Base-by-base conservation (phyloP, 2,113 vertebrate genomes). In the Verasper variegatus region DNA sequence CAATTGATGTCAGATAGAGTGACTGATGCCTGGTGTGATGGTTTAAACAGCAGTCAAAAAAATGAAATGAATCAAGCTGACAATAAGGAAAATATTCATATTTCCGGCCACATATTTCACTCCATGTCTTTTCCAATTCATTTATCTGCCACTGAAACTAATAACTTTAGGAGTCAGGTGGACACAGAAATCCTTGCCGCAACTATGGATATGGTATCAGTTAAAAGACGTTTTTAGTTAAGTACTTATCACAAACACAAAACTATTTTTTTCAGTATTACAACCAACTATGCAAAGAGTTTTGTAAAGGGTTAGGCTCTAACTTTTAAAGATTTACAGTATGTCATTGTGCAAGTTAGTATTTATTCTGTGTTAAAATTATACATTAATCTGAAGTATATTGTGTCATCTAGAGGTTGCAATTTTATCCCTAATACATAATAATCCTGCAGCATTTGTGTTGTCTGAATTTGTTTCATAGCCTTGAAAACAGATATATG, bases 1-100 rank as follows among this genome's bases (percentile, higher is more conserved):
- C 60, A 83, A 55, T 56, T 67, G 68, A 71, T 80, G 78, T 82
- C 84, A 86, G 84, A 57, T 51, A 27, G 81, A 85, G 78, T 88
- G 89, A 85, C 71, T 87, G 89, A 91, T 82, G 85, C 77, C 74
- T 65, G 80, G 76, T 63, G 55, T 74, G 79, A 90, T 86, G 87
- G 82, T 65, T 74, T 73, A 65, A 15, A 42, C 51, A 73, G 61
- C 55, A 23, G 63, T 6, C 27, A 5, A 60, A 78, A 79, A 66
- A 81, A 84, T 61, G 17, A 83, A 87, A 74, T 90, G 69, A 83
- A 91, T 77, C 83, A 83, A 87, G 35, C 86, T 85, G 81, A 89
- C 87, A 88, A 78, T 62, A 40, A 66, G 73, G 63, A 68, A 83
- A 70, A 52, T 18, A 42, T 63, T 57, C 47, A 68, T 78, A 74